Evolutionary conservation across 2,888 invertebrate species (phyloP), one percentile per base, ranked within the genome.

Genomic region (Carcina quercana): DNA sequence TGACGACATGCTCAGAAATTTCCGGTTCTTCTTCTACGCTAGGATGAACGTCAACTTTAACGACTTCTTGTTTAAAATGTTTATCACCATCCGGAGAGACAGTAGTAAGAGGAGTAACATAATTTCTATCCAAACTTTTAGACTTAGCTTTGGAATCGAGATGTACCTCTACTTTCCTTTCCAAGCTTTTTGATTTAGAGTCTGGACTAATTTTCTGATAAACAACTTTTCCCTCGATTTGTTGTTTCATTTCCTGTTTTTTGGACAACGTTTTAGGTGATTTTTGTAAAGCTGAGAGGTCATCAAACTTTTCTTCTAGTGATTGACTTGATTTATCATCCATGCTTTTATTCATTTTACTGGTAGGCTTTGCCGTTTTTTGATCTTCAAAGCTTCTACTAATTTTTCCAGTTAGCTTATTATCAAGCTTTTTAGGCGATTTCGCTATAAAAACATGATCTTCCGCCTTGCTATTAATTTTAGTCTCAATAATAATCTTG

Each of bases 391-490:
- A 88, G 50, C 88, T 88, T 35, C 87, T 83, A 52, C 88, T 88
- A 5, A 79, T 73, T 55, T 87, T 88, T 25, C 86, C 86, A 10
- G 70, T 71, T 28, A 87, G 46, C 37, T 87, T 87, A 32, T 84
- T 86, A 48, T 91, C 91, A 3, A 91, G 63, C 51, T 91, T 90
- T 39, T 91, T 89, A 0, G 91, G 91, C 2, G 90, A 89, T 56
- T 91, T 91, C 0, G 91, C 91, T 48, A 91, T 91, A 34, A 91
- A 86, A 3, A 91, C 91, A 38, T 91, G 91, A 66, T 91, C 91
- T 59, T 91, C 91, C 0, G 87, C 91, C 57, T 91, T 91, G 29
- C 90, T 91, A 43, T 86, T 90, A 21, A 91, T 91, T 67, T 91
- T 91, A 4, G 91, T 87, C 66, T 91, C 91, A 39, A 88, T 88